Conservation (phyloP, 2,797 vertebrate species). For the Tauraco hartlaubi region DNA sequence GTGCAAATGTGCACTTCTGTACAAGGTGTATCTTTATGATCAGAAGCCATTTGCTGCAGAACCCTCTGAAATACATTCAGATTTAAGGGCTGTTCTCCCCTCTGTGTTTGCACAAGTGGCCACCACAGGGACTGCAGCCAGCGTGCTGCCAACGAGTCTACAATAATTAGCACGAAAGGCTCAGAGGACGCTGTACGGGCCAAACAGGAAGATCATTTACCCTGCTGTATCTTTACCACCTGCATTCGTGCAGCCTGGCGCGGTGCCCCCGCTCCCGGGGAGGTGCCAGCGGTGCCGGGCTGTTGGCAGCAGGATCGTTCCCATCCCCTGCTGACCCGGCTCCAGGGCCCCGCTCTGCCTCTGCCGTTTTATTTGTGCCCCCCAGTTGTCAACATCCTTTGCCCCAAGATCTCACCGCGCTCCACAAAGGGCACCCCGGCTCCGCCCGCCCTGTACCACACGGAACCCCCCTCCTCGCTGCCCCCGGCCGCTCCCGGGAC, state of each 20-base stretch:
- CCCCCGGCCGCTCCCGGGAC: too few relatives aligned
- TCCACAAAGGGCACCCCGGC: background rate
- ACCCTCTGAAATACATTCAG: background rate
- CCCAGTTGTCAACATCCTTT: background rate
- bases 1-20: background rate
- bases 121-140: background rate
- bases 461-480: too few relatives aligned
- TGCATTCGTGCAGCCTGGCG: background rate
- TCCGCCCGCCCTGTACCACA: background rate
- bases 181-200: background rate
- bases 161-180: background rate
- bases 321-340: background rate
- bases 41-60: background rate
- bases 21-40: background rate
- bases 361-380: background rate
- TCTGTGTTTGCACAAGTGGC: background rate
- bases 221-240: rapidly evolving
- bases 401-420: background rate
- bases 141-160: background rate
- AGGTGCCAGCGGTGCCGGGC: background rate
- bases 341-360: background rate
- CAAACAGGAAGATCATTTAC: background rate
- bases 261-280: background rate
- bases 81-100: background rate
- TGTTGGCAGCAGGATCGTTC: background rate